Percentiles rank a stretch among this genome's conserved stretches.
Conservation (phyloP, 2,888 invertebrate genomes). For the Drosophila neonasuta region DNA sequence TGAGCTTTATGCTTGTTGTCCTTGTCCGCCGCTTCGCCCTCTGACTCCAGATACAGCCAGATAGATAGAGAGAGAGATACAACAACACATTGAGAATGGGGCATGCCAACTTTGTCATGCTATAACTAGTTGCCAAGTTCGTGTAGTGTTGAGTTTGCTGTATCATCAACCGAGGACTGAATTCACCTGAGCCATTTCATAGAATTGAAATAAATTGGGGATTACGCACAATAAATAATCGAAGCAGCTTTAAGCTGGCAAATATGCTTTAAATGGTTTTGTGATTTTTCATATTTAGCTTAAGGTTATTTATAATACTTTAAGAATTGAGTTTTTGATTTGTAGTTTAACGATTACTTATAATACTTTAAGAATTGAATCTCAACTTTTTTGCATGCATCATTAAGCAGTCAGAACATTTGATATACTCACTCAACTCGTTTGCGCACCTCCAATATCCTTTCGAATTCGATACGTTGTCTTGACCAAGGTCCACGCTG, state of each 20-base stretch:
- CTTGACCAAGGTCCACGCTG: slow-evolving; percentile 40
- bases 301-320: no score
- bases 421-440: background rate
- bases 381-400: background rate
- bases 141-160: slow-evolving; percentile 19
- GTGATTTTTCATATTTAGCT: background rate
- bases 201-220: slow-evolving; percentile 1
- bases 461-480: slow-evolving; percentile 21
- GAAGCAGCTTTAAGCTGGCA: background rate
- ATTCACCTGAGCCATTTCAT: slow-evolving; percentile 19
- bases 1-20: slow-evolving; percentile 56
- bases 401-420: no score
- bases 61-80: no score
- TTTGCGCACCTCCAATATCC: background rate
- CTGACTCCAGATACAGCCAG: slow-evolving; percentile 23
- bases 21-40: slow-evolving; percentile 19
- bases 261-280: background rate
- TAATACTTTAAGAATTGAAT: background rate
- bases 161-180: slow-evolving; percentile 10
- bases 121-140: background rate
- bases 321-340: no score
- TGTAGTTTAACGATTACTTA: no score
- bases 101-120: slow-evolving; percentile 16
- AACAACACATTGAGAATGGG: background rate
- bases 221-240: slow-evolving; percentile 4